Evolutionary conservation across 2,113 vertebrate genomes (phyloP), one percentile per base, ranked within the genome.

Genomic region (Pseudorasbora parva): DNA sequence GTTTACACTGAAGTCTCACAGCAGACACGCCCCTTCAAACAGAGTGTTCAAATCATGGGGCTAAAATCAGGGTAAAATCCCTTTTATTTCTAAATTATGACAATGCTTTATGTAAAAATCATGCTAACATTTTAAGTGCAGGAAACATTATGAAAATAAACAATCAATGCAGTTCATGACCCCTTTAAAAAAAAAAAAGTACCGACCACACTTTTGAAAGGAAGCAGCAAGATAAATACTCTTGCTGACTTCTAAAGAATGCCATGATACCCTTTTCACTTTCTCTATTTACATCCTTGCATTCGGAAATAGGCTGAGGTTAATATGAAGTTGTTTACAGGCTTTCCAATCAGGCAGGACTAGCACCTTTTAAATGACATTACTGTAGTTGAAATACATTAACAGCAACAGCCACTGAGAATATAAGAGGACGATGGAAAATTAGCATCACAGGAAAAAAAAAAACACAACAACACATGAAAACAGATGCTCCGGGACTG

Each of bases 371-470:
- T 19, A 69, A 41, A 69, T 69, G 1, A 69, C 9, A 66, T 66
- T 17, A 66, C 33, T 69, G 86, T 45, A 57, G 69, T 30, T 19
- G n/a, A 14, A 69, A 43, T 37, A 37, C 33, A 75, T 54, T 78
- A 41, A 83, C 66, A 25, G 21, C 54, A 82, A 87, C 83, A 83
- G 83, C n/a, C 73, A 66, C 17, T 82, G 84, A 84, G 84, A 89
- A 83, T 89, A 82, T 75, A 83, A 57, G 23, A 83, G 82, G 87
- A 87, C 73, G 85, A 89, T 69, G 91, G 92, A 94, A 93, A 93
- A 92, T 86, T 85, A 68, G 84, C 85, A 73, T 88, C 86, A 92
- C 86, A 90, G 91, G 21, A 45, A 23, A 93, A 94, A 93, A 90
- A 49, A n/a, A n/a, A n/a, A n/a, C n/a, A n/a, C 1, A 85, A 85